A percentile compares a stretch with the other conserved stretches of the same genome.
Conservation (phyloP, 2,797 vertebrate species). For the Dromococcyx pavoninus region DNA sequence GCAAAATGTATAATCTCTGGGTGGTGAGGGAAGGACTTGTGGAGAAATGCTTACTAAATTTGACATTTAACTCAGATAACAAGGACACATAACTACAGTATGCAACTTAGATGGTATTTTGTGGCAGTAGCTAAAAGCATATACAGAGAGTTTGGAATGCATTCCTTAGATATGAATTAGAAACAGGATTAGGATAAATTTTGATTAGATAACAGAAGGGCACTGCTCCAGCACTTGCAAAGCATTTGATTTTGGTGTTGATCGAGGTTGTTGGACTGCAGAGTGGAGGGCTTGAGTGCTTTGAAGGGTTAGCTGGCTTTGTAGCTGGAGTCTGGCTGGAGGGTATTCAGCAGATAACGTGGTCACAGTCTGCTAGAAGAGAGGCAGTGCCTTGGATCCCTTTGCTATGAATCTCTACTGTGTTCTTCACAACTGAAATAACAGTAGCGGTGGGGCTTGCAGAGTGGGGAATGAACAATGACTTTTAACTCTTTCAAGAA, state of each 20-base stretch:
- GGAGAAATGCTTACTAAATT: conserved; percentile 32
- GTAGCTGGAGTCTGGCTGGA: conserved; percentile 6
- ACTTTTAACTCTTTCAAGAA: background rate
- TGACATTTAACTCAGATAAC: conserved; percentile 41
- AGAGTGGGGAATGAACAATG: background rate
- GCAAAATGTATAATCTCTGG: conserved; percentile 41
- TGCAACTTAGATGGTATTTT: conserved; percentile 13
- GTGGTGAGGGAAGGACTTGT: background rate
- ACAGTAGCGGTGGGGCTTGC: background rate
- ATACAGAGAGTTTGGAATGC: conserved; percentile 25
- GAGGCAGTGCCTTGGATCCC: background rate
- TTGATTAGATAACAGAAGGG: conserved; percentile 32
- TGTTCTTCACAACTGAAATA: background rate
- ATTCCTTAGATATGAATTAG: conserved; percentile 59
- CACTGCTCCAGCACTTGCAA: background rate
- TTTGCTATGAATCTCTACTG: background rate
- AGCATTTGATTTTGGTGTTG: background rate
- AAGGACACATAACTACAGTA: conserved; percentile 14
- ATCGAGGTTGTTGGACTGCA: background rate
- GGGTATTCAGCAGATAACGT: background rate
- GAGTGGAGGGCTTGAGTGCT: background rate
- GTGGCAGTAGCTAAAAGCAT: conserved; percentile 25
- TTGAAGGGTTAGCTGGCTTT: conserved; percentile 8
- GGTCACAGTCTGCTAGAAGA: background rate
- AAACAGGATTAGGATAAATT: conserved; percentile 45